phyloP scores from a whole-genome alignment of 2,888 invertebrate genomes.

The Callosobruchus maculatus region DNA sequence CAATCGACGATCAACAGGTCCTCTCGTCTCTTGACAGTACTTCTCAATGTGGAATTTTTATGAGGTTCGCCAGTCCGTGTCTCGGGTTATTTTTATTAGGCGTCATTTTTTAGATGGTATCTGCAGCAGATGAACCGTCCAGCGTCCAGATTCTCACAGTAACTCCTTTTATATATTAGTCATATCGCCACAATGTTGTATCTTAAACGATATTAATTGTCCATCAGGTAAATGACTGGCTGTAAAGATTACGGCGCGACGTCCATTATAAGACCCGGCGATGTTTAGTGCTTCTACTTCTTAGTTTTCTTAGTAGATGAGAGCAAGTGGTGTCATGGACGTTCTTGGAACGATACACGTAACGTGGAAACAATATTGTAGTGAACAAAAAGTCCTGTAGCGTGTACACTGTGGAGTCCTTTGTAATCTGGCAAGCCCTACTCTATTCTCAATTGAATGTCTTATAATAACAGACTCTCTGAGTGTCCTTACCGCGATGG shows the following conservation, averaged over 20 bases:
- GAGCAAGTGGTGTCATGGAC: background rate
- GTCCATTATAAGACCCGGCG: background rate
- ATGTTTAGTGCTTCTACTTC: background rate
- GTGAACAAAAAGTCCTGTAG: too few species aligned
- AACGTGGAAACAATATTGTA: background rate
- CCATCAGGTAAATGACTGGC: conserved; percentile 15
- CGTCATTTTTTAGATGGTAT: conserved; percentile 33
- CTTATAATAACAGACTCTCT: too few species aligned
- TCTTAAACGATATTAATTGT: conserved; percentile 23
- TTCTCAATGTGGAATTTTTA: conserved; percentile 28
- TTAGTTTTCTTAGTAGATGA: background rate
- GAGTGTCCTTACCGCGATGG: too few species aligned
- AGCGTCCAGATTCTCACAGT: conserved; percentile 29
- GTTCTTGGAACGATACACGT: background rate
- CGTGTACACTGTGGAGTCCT: too few species aligned
- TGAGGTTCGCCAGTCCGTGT: conserved; percentile 30
- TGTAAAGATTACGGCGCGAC: background rate
- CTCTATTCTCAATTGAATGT: too few species aligned
- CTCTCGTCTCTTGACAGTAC: background rate
- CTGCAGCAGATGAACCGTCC: conserved; percentile 23
- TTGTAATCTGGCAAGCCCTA: too few species aligned
- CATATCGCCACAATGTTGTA: conserved; percentile 18
- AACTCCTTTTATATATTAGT: conserved; percentile 25
- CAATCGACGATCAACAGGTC: background rate
- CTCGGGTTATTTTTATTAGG: conserved; percentile 35